Percentiles rank a stretch among this genome's conserved stretches.
phyloP scores from a whole-genome alignment of 2,888 invertebrate genomes.

The Apamea sordens region DNA sequence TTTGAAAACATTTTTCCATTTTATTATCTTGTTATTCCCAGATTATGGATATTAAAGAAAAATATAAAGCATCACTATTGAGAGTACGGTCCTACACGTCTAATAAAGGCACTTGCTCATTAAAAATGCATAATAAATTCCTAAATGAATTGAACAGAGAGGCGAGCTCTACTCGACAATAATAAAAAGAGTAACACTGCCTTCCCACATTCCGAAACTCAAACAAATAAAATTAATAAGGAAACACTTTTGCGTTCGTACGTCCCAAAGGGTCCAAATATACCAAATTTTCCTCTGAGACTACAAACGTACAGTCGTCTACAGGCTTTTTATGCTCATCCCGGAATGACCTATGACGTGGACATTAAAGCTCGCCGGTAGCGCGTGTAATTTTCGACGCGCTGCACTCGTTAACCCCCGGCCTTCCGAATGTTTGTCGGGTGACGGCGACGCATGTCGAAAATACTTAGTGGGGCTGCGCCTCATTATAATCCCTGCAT shows the following conservation, averaged over 20 bases:
- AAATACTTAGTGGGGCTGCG: constrained; percentile 89
- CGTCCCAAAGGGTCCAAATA: neutral
- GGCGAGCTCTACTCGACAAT: neutral
- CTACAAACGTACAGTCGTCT: constrained; percentile 25
- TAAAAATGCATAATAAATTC: neutral
- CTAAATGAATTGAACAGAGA: neutral
- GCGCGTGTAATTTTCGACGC: constrained; percentile 82
- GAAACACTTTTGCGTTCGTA: constrained; percentile 12
- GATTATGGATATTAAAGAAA: constrained; percentile 1
- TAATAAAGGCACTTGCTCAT: neutral
- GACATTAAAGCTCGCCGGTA: constrained; percentile 75
- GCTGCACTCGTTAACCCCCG: constrained; percentile 83
- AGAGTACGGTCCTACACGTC: neutral
- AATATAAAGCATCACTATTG: neutral
- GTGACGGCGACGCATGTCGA: constrained; percentile 90
- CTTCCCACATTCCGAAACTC: neutral
- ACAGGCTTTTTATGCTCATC: constrained; percentile 52
- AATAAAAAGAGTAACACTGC: neutral
- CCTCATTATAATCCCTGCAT: constrained; percentile 89
- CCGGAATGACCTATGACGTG: constrained; percentile 70
- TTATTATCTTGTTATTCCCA: constrained; percentile 1
- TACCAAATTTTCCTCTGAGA: constrained; percentile 20
- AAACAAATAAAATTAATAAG: constrained; percentile 20
- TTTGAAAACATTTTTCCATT: constrained; percentile 24
- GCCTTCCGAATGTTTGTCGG: constrained; percentile 86